A percentile compares a stretch with the other conserved stretches of the same genome.
phyloP scores from a whole-genome alignment of 2,113 vertebrate species.

The Hippocampus guttulatus region DNA sequence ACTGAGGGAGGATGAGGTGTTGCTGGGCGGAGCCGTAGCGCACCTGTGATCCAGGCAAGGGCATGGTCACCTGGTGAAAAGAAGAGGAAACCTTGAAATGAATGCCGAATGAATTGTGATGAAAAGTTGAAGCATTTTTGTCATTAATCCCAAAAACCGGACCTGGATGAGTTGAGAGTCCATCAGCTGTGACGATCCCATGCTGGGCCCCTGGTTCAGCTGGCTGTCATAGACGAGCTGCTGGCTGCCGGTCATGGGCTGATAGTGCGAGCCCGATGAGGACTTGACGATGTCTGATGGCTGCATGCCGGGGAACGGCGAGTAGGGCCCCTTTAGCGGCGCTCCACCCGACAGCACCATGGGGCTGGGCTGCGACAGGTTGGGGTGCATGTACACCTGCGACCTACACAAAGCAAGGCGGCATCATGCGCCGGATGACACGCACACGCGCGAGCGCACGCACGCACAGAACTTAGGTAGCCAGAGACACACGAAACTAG shows the following conservation, averaged over 20 bases:
- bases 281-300: slow-evolving; percentile 94
- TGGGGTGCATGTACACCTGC: slow-evolving; percentile 98
- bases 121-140: not conserved
- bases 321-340: slow-evolving; percentile 89
- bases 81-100: not conserved
- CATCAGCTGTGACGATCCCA: slow-evolving; percentile 95
- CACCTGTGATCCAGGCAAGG: slow-evolving; percentile 92
- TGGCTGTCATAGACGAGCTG: slow-evolving; percentile 88
- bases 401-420: slow-evolving; percentile 71
- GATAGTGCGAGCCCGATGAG: slow-evolving; percentile 91
- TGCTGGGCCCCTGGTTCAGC: slow-evolving; percentile 84
- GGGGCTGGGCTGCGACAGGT: slow-evolving; percentile 90
- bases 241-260: slow-evolving; percentile 92
- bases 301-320: slow-evolving; percentile 92
- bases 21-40: slow-evolving; percentile 95
- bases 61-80: slow-evolving; percentile 85
- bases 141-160: too few species aligned
- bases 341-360: slow-evolving; percentile 93
- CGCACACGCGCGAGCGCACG: not conserved
- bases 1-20: slow-evolving; percentile 91
- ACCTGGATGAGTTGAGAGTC: slow-evolving; percentile 98
- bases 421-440: not conserved
- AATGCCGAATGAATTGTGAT: not conserved
- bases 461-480: not conserved
- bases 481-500: not conserved